These are phyloP conservation scores for Allacma fusca DNA, from an alignment of 2,888 invertebrate genomes.

Conservation along the genomic window DNA sequence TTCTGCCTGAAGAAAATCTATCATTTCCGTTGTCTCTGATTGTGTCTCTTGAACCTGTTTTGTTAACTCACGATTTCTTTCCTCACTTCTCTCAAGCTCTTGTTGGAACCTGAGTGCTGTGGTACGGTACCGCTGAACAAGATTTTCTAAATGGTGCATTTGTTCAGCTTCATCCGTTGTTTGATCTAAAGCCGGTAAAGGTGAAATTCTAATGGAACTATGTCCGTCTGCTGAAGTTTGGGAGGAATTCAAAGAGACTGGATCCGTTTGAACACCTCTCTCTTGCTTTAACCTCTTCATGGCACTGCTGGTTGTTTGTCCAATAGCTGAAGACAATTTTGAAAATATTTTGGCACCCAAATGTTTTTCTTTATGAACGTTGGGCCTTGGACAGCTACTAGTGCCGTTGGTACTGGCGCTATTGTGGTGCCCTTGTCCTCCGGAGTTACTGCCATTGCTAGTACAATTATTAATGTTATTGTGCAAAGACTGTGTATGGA, in stretches of 20 bases:
- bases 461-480: background rate
- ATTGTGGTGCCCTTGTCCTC: background rate
- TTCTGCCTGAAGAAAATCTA: slow-evolving; percentile 87
- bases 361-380: slow-evolving; percentile 42
- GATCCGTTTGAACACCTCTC: slow-evolving; percentile 56
- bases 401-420: background rate
- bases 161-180: slow-evolving; percentile 50
- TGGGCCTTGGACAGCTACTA: background rate
- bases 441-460: slow-evolving; percentile 1
- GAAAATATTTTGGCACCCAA: slow-evolving; percentile 59
- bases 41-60: slow-evolving; percentile 78
- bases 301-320: slow-evolving; percentile 60
- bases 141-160: slow-evolving; percentile 53
- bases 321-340: slow-evolving; percentile 58
- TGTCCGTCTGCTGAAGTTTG: background rate
- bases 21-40: slow-evolving; percentile 81
- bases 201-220: slow-evolving; percentile 34
- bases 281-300: slow-evolving; percentile 58
- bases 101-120: slow-evolving; percentile 56
- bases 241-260: slow-evolving; percentile 6
- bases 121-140: slow-evolving; percentile 53
- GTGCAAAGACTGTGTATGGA: slow-evolving; percentile 47
- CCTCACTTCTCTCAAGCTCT: slow-evolving; percentile 60
- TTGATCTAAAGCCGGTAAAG: slow-evolving; percentile 49
- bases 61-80: slow-evolving; percentile 74